Conservation (phyloP, 2,888 invertebrate genomes). For the Volucella inanis region DNA sequence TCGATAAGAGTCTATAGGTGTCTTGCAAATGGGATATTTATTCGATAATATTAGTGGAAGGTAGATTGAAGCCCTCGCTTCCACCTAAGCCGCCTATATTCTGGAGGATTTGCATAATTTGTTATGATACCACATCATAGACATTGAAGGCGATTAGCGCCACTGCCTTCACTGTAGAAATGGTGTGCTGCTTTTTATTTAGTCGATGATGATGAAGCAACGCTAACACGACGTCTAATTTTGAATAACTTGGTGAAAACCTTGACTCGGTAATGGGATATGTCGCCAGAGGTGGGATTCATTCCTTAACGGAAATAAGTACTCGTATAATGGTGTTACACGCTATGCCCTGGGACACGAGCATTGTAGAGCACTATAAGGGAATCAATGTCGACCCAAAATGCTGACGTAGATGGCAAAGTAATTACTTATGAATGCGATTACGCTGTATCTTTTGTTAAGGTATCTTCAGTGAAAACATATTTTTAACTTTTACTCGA, state of each 20-base stretch:
- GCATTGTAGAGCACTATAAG: constrained; percentile 35
- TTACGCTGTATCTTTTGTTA: constrained; percentile 17
- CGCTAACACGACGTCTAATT: constrained; percentile 63
- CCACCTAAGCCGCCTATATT: constrained; percentile 63
- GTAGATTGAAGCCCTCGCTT: constrained; percentile 58
- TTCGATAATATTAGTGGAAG: constrained; percentile 73
- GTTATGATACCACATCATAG: constrained; percentile 74
- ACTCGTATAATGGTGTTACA: constrained; percentile 47
- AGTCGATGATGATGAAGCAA: constrained; percentile 68
- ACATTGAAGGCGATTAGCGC: constrained; percentile 67
- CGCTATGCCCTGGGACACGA: constrained; percentile 37
- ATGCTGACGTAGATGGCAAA: constrained; percentile 51
- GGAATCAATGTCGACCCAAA: constrained; percentile 67
- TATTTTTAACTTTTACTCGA: not conserved
- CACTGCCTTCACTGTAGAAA: constrained; percentile 18
- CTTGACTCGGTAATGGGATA: constrained; percentile 57
- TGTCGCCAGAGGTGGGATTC: constrained; percentile 45
- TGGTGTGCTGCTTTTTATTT: constrained; percentile 44
- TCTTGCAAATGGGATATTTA: constrained; percentile 74
- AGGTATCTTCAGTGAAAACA: no score
- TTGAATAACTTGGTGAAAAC: constrained; percentile 61
- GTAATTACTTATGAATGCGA: constrained; percentile 68
- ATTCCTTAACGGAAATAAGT: constrained; percentile 29
- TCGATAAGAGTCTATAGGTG: constrained; percentile 74
- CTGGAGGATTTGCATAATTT: constrained; percentile 72